Evolutionary conservation across 1,140 invertebrate species (phyloP).

Genomic region (Ceratitis capitata): DNA sequence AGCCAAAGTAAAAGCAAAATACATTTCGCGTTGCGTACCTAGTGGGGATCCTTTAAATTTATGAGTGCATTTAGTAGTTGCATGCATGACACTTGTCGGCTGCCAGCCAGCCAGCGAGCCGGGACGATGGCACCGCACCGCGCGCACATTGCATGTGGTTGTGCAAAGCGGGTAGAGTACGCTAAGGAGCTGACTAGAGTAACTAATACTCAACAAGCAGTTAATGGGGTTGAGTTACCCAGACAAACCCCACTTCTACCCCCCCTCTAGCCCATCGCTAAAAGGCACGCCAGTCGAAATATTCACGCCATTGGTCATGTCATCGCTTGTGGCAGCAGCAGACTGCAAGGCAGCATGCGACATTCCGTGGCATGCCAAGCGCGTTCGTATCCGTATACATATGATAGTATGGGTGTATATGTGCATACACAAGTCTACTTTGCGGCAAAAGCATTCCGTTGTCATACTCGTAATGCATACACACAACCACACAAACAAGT

Average conservation of each 20-base stretch:
- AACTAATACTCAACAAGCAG: too few relatives aligned
- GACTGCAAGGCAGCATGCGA: conserved; percentile 20
- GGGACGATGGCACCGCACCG: background rate
- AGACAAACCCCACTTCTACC: too few relatives aligned
- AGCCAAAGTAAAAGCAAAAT: background rate
- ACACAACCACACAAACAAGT: background rate
- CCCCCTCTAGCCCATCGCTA: background rate
- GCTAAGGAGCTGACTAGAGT: too few relatives aligned
- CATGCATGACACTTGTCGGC: conserved; percentile 32
- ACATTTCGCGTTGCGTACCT: background rate
- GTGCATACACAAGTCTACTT: background rate
- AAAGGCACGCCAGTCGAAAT: background rate
- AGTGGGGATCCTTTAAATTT: conserved; percentile 27
- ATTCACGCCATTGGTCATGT: background rate
- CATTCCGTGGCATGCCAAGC: background rate
- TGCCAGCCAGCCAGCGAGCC: too few relatives aligned
- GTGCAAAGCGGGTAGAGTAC: background rate
- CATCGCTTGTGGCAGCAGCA: background rate
- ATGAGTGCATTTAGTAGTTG: conserved; percentile 16
- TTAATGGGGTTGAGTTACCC: background rate
- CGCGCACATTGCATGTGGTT: too few relatives aligned
- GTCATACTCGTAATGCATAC: background rate
- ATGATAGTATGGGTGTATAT: background rate
- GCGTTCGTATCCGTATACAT: background rate
- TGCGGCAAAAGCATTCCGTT: background rate